Percentiles rank a stretch among this genome's conserved stretches.
Conservation (phyloP, 2,113 vertebrate genomes). For the Petaurus breviceps region DNA sequence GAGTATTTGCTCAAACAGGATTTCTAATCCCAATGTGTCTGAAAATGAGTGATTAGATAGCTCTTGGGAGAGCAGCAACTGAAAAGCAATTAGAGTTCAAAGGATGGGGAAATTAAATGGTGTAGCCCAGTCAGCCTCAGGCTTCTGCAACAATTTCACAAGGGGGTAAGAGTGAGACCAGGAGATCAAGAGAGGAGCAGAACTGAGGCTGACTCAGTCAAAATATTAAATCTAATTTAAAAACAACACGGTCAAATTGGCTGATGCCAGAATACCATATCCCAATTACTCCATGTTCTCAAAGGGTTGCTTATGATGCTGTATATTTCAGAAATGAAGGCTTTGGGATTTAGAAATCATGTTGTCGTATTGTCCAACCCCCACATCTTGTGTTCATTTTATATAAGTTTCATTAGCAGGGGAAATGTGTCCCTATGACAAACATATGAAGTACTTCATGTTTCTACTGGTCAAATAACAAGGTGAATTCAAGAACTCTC, state of each 20-base stretch:
- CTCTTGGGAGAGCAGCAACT: not conserved
- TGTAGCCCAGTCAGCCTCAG: not conserved
- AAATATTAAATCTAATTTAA: not conserved
- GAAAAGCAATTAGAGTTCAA: conserved; percentile 40
- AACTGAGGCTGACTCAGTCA: not conserved
- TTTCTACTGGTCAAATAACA: not conserved
- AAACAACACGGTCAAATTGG: not conserved
- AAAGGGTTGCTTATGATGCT: not conserved
- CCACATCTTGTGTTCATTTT: not conserved
- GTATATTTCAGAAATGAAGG: not conserved
- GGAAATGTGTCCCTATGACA: not conserved
- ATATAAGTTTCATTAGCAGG: not conserved
- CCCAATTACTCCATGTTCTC: not conserved
- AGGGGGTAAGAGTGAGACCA: not conserved
- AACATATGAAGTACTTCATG: not conserved
- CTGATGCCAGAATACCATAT: not conserved
- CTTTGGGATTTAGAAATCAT: conserved; percentile 25
- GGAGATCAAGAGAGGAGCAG: conserved; percentile 7
- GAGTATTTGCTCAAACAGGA: not conserved
- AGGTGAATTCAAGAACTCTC: conserved; percentile 1
- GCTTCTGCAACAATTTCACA: not conserved
- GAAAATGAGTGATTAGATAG: not conserved
- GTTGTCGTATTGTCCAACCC: not conserved
- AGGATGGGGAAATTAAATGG: conserved; percentile 5
- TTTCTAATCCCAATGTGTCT: conserved; percentile 6